Percentiles rank a stretch among this genome's conserved stretches.
These are phyloP conservation scores for Pristionchus entomophagus DNA, from an alignment of 2,888 invertebrate genomes.

Conservation along the genomic window DNA sequence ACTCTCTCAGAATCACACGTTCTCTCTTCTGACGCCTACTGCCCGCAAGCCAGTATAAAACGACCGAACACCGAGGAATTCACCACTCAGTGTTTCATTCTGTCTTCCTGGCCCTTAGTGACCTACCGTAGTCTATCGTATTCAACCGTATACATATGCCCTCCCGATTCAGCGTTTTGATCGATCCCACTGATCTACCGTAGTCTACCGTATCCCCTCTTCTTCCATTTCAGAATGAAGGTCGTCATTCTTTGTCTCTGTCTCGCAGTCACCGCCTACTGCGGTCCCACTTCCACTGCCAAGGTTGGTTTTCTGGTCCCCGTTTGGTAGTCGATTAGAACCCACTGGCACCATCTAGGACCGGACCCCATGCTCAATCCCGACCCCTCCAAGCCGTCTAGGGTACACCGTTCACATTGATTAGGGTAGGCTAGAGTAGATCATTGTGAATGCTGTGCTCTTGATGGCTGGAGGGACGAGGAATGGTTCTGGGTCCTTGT, in stretches of 20 bases:
- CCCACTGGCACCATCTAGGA: background rate
- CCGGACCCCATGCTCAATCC: background rate
- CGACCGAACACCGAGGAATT: background rate
- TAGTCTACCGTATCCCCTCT: background rate
- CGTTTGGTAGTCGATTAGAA: background rate
- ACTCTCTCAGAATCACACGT: background rate
- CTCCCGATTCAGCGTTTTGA: too few species aligned
- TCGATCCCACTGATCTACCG: background rate
- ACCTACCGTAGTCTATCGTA: background rate
- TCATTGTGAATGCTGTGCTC: background rate
- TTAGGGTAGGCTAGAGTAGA: background rate
- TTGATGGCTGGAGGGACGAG: background rate
- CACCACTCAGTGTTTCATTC: background rate
- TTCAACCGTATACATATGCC: background rate
- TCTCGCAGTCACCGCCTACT: background rate
- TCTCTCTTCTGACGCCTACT: slow-evolving; percentile 1
- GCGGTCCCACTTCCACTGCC: background rate
- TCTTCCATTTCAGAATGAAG: background rate
- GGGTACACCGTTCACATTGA: background rate
- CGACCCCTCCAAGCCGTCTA: background rate
- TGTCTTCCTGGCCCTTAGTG: background rate
- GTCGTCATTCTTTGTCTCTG: background rate
- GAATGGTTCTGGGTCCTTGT: background rate
- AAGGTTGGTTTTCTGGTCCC: background rate
- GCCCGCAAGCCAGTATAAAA: slow-evolving; percentile 13